Evolutionary conservation across 2,797 vertebrate species (phyloP).

Genomic region (Brachyrhaphis roseni): DNA sequence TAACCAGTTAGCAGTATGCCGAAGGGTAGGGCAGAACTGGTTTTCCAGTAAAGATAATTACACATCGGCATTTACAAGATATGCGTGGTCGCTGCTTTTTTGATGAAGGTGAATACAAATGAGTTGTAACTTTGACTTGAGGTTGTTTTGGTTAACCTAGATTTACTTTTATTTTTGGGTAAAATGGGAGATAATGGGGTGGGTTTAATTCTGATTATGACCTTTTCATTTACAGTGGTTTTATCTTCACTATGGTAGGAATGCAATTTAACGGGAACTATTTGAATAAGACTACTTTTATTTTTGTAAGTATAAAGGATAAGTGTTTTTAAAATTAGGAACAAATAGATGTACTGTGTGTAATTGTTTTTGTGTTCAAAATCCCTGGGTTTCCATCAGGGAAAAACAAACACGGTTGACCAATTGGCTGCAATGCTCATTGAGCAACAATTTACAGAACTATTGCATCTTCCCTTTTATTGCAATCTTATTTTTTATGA

Average conservation of each 20-base stretch:
- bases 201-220: slow-evolving; percentile 1
- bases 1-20: background rate
- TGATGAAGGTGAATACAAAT: slow-evolving; percentile 22
- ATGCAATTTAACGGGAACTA: slow-evolving; percentile 1
- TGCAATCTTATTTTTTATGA: background rate
- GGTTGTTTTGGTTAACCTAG: slow-evolving; percentile 22
- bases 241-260: slow-evolving; percentile 11
- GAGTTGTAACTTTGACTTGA: slow-evolving; percentile 31
- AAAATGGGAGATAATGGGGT: background rate
- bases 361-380: background rate
- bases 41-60: background rate
- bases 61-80: background rate
- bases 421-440: background rate
- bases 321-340: background rate
- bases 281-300: background rate
- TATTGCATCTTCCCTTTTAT: background rate
- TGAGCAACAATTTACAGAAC: background rate
- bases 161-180: background rate
- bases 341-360: background rate
- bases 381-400: background rate
- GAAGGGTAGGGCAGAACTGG: background rate
- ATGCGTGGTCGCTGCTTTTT: background rate
- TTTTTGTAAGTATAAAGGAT: background rate
- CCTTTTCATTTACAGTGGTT: slow-evolving; percentile 54
- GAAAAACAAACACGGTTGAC: background rate